These are phyloP conservation scores for Aphaenogaster ashmeadi DNA, from an alignment of 1,140 invertebrate species.

Conservation along the genomic window DNA sequence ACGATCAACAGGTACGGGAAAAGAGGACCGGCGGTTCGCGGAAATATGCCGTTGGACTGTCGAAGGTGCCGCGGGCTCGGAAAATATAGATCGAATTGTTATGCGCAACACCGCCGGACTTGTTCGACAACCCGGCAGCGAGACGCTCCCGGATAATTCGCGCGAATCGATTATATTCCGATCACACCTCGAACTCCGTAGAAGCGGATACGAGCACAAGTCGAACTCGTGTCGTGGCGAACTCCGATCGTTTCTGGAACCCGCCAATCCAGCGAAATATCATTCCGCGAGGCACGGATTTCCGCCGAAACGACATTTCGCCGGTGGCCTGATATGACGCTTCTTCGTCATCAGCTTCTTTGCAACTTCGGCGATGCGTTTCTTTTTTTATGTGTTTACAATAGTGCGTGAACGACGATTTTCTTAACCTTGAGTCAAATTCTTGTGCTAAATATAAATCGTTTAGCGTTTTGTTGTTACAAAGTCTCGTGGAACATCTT, in stretches of 20 bases:
- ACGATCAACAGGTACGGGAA: conserved; percentile 64
- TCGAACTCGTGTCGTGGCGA: conserved; percentile 51
- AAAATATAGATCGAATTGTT: conserved; percentile 65
- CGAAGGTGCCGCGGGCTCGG: not conserved
- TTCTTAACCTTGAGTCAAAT: not conserved
- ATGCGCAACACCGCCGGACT: conserved; percentile 58
- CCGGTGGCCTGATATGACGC: conserved; percentile 41
- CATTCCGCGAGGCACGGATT: conserved; percentile 58
- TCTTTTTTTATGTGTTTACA: conserved; percentile 9
- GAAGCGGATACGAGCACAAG: conserved; percentile 29
- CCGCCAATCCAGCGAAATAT: conserved; percentile 71
- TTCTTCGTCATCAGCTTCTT: conserved; percentile 27
- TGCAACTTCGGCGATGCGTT: not conserved
- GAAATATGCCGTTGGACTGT: conserved; percentile 2
- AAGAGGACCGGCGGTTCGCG: conserved; percentile 18
- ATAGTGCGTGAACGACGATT: not conserved
- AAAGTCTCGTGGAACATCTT: not conserved
- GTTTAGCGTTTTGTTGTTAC: not conserved
- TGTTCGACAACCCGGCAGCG: conserved; percentile 25
- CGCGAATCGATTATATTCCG: conserved; percentile 72
- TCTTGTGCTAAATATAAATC: not conserved
- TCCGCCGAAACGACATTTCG: conserved; percentile 44
- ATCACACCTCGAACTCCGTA: conserved; percentile 72
- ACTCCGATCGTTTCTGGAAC: conserved; percentile 63
- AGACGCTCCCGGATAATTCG: conserved; percentile 63